Evolutionary conservation across 2,888 invertebrate species (phyloP), one percentile per base, ranked within the genome.

Genomic region (Blastobasis lacticolella): DNA sequence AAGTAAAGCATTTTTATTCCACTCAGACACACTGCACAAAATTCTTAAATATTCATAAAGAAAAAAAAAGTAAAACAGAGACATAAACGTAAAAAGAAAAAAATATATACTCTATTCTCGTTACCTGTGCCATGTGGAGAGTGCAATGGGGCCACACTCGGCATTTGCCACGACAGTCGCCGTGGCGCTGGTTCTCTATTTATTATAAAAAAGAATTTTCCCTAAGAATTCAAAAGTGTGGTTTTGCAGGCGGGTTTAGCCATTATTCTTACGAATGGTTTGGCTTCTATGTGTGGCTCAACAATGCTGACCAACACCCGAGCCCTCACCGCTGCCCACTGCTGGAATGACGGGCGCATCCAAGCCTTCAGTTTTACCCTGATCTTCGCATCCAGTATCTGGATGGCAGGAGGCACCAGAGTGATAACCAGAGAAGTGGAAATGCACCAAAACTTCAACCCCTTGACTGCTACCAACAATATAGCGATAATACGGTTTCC

Each of bases 271-370:
- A 56, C 63, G 0, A 56, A 55, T 1, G 71, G 69, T 0, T 54
- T 51, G 9, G 64, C 62, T 0, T 75, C 75, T 0, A 66, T 78
- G 0, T 75, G 75, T 54, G 76, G 75, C 0, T 67, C 71, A 0
- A 76, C 82, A 1, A 71, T 89, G 50, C 48, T 75, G 6, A 62
- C 66, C 47, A 54, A 61, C 54, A 70, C 58, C 4, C 67, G 67
- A 3, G 54, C 64, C 8, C 76, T 23, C 23, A 23, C 23, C 23
- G 23, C 23, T 23, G 23, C 23, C 23, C 23, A 23, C 23, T 23
- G 23, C 66, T 76, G 74, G 74, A 58, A 53, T n/a, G 67, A 69
- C 10, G 62, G 67, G 0, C 52, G 53, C 41, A 53, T 46, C n/a
- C 67, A 67, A 43, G 75, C 67, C n/a, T 45, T 45, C 45, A 23